These are phyloP conservation scores for Orthosia gothica DNA, from an alignment of 2,888 invertebrate genomes.

Conservation along the genomic window DNA sequence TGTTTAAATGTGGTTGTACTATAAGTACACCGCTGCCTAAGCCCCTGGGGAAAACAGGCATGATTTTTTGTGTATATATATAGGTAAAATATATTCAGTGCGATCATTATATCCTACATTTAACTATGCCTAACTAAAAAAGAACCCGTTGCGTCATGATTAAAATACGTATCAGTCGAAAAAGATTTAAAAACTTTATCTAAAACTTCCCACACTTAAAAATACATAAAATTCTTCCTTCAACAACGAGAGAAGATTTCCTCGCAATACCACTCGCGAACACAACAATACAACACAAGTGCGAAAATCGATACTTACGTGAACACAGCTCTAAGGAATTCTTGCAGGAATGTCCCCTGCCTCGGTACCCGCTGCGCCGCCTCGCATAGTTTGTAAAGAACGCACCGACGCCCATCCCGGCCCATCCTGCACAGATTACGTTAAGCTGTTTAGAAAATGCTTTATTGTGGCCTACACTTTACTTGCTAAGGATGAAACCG, in stretches of 20 bases:
- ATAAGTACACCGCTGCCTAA: too few species aligned
- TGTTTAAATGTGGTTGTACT: too few species aligned
- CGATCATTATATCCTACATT: not conserved
- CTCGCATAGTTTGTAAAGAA: constrained; percentile 93
- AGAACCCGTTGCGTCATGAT: not conserved
- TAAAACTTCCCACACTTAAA: constrained; percentile 5
- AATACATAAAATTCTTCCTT: constrained; percentile 7
- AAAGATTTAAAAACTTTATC: not conserved
- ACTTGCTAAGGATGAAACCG: constrained; percentile 12
- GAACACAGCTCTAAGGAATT: constrained; percentile 93
- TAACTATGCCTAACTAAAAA: not conserved
- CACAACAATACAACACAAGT: constrained; percentile 52
- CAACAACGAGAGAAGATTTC: constrained; percentile 42
- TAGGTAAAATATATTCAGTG: too few species aligned
- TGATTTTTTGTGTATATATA: too few species aligned
- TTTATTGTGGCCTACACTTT: constrained; percentile 46
- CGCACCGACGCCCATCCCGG: constrained; percentile 92
- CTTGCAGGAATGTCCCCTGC: constrained; percentile 92
- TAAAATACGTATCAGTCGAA: not conserved
- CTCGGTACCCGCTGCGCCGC: constrained; percentile 83
- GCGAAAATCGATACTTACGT: constrained; percentile 89
- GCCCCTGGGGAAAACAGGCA: too few species aligned
- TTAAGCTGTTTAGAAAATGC: constrained; percentile 63
- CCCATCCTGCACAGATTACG: constrained; percentile 85
- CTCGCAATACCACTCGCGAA: constrained; percentile 31